Conservation (phyloP, 2,797 vertebrate genomes). For the Helostoma temminkii region DNA sequence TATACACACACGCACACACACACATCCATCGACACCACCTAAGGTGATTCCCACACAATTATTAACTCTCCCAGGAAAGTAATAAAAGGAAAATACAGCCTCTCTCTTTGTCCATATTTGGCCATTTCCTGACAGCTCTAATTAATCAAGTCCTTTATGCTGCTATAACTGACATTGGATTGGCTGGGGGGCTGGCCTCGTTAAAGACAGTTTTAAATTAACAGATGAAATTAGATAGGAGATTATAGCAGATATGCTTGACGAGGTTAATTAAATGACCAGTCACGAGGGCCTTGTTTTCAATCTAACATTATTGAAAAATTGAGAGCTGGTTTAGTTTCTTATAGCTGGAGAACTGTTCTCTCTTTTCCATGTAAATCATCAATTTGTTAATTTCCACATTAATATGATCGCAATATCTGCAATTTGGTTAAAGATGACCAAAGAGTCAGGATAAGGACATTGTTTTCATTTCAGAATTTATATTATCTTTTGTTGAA, state of each 20-base stretch:
- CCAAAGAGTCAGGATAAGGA: background rate
- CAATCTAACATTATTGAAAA: conserved; percentile 43
- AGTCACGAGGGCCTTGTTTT: conserved; percentile 60
- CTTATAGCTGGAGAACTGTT: background rate
- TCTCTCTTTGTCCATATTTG: conserved; percentile 64
- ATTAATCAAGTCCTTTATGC: conserved; percentile 74
- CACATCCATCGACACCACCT: conserved; percentile 18
- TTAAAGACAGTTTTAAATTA: conserved; percentile 77
- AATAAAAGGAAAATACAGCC: conserved; percentile 64
- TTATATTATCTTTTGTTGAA: background rate
- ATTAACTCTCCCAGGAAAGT: conserved; percentile 69
- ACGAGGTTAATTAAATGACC: conserved; percentile 82
- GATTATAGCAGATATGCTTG: conserved; percentile 73
- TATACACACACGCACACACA: background rate
- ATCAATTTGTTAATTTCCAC: no score
- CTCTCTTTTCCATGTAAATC: background rate
- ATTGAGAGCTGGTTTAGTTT: conserved; percentile 49
- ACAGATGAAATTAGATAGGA: conserved; percentile 78
- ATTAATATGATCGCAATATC: background rate
- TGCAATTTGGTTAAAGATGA: background rate
- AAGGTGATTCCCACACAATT: conserved; percentile 63
- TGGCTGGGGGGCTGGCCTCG: conserved; percentile 75
- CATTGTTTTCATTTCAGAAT: background rate
- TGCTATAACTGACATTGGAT: conserved; percentile 74
- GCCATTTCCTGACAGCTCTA: conserved; percentile 76